Evolutionary conservation across 2,797 vertebrate species (phyloP).

Genomic region (Intellagama lesueurii): DNA sequence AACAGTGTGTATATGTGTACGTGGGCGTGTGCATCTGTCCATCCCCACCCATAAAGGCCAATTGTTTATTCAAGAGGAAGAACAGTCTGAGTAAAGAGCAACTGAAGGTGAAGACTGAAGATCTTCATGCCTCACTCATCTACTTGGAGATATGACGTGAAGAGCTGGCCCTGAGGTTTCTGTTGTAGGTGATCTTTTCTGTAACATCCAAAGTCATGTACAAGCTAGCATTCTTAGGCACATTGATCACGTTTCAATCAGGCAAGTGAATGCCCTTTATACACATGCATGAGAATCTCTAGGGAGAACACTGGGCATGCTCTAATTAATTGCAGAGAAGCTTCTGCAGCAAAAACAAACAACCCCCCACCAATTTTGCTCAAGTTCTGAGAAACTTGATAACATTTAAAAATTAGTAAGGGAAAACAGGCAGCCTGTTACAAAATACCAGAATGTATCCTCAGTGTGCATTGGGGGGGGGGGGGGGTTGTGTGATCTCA

Average conservation of each 20-base stretch:
- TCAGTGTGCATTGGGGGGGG: too few species aligned
- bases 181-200: not conserved
- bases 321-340: not conserved
- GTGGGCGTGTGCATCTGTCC: not conserved
- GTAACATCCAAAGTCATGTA: not conserved
- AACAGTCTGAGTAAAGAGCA: not conserved
- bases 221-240: not conserved
- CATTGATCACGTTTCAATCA: not conserved
- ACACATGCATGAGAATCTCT: not conserved
- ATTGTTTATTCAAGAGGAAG: not conserved
- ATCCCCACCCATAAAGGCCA: not conserved
- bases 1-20: too few species aligned
- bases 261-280: not conserved
- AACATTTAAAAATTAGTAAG: not conserved
- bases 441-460: not conserved
- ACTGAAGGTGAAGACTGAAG: not conserved
- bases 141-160: not conserved
- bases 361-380: not conserved
- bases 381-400: not conserved
- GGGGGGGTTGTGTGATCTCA: too few species aligned
- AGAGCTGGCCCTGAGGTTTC: not conserved
- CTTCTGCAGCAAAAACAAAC: not conserved
- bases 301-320: not conserved
- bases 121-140: not conserved
- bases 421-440: not conserved